Percentiles rank a stretch among this genome's conserved stretches.
These are phyloP conservation scores for Typhlomys cinereus DNA, from an alignment of 2,113 vertebrate species.

Conservation along the genomic window DNA sequence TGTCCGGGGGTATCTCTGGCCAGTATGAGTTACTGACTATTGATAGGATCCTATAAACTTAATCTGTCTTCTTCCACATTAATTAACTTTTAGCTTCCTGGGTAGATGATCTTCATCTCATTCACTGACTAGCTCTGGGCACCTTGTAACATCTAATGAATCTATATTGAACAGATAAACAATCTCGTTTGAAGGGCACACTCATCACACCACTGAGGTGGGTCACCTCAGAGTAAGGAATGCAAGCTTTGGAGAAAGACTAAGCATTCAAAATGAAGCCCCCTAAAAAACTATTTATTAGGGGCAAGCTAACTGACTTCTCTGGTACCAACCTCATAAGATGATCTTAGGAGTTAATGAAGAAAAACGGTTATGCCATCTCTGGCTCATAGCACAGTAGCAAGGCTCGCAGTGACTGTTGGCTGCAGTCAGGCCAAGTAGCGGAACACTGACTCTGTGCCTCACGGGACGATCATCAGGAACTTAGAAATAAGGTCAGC, in stretches of 20 bases:
- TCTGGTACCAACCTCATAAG: neutral
- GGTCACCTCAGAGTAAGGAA: neutral
- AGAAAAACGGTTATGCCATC: neutral
- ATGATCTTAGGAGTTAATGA: neutral
- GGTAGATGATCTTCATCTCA: accelerated
- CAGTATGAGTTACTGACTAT: neutral
- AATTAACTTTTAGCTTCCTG: neutral
- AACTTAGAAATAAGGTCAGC: neutral
- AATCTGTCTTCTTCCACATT: neutral
- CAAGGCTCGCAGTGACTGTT: neutral
- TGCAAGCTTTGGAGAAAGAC: neutral
- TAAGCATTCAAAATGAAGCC: neutral
- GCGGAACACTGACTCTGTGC: neutral
- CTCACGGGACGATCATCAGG: neutral
- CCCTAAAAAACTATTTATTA: neutral
- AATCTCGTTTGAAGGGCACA: neutral
- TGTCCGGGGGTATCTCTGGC: neutral
- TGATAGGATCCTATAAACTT: neutral
- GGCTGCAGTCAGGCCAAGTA: neutral
- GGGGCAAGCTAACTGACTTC: neutral
- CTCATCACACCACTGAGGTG: too few species aligned
- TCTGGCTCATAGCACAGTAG: neutral
- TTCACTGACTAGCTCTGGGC: neutral
- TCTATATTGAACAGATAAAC: neutral
- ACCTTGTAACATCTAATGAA: neutral